Conservation (phyloP, 2,888 invertebrate genomes). For the Diadromus collaris region DNA sequence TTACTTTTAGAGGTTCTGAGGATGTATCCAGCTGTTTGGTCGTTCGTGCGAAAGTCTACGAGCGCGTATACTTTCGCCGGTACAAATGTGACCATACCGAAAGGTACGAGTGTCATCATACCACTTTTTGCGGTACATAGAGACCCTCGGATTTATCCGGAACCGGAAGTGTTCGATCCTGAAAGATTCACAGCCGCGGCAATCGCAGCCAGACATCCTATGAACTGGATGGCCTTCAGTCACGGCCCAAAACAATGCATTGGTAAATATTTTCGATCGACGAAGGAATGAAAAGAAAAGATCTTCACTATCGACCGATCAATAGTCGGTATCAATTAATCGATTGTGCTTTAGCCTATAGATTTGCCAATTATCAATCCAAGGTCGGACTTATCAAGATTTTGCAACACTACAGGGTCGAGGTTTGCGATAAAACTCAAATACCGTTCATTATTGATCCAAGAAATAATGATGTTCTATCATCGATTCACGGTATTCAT, state of each 20-base stretch:
- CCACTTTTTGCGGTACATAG: constrained; percentile 60
- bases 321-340: no score
- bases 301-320: no score
- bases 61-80: constrained; percentile 15
- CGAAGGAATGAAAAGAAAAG: not conserved
- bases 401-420: constrained; percentile 74
- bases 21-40: not conserved
- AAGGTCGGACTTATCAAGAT: constrained; percentile 77
- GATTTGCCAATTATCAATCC: constrained; percentile 74
- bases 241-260: constrained; percentile 76
- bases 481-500: constrained; percentile 71
- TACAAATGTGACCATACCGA: constrained; percentile 58
- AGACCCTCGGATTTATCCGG: constrained; percentile 59
- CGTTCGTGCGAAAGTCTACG: not conserved
- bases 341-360: constrained; percentile 64
- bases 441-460: constrained; percentile 67
- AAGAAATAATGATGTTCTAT: constrained; percentile 64
- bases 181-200: constrained; percentile 71
- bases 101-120: constrained; percentile 49
- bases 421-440: no score
- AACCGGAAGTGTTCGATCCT: constrained; percentile 72
- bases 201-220: constrained; percentile 65
- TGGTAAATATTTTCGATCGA: constrained; percentile 65
- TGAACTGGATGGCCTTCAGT: constrained; percentile 73
- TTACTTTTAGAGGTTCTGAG: not conserved